Evolutionary conservation across 2,888 invertebrate genomes (phyloP).

Genomic region (Pristionchus mayeri): DNA sequence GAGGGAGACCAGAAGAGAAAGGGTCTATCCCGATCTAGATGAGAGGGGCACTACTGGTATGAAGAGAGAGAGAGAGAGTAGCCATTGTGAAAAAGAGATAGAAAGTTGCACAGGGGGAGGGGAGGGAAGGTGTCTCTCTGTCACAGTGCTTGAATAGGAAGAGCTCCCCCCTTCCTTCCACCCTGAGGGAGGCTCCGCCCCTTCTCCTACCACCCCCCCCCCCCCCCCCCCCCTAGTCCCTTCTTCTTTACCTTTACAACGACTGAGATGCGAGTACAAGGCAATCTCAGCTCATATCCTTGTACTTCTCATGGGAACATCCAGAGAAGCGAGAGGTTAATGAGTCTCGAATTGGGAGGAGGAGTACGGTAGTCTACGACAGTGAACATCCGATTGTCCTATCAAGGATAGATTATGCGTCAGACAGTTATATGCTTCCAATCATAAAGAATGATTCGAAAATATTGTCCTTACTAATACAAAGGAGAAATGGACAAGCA

Average conservation of each 20-base stretch:
- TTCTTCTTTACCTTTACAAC: conserved; percentile 25
- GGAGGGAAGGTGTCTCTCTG: not conserved
- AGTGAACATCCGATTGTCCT: too few relatives aligned
- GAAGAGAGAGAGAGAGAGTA: not conserved
- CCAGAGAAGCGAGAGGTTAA: not conserved
- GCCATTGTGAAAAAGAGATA: conserved; percentile 42
- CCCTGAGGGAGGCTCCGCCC: conserved; percentile 15
- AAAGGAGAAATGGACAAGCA: too few relatives aligned
- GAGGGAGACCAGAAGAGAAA: not conserved
- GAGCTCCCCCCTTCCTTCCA: not conserved
- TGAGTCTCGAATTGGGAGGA: not conserved
- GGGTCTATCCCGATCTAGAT: not conserved
- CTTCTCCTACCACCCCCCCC: conserved; percentile 30
- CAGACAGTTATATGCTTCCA: too few relatives aligned
- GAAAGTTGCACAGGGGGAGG: conserved; percentile 32
- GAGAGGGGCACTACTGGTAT: conserved; percentile 27
- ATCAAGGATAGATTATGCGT: too few relatives aligned
- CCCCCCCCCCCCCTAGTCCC: conserved; percentile 25
- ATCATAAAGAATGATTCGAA: too few relatives aligned
- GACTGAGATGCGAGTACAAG: conserved; percentile 9
- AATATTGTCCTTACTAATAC: too few relatives aligned
- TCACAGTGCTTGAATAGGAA: conserved; percentile 46
- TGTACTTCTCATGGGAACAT: conserved; percentile 1
- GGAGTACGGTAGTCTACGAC: not conserved
- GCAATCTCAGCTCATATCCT: conserved; percentile 11